Base-by-base conservation (phyloP, 2,113 vertebrate genomes). In the Psittacus erithacus region DNA sequence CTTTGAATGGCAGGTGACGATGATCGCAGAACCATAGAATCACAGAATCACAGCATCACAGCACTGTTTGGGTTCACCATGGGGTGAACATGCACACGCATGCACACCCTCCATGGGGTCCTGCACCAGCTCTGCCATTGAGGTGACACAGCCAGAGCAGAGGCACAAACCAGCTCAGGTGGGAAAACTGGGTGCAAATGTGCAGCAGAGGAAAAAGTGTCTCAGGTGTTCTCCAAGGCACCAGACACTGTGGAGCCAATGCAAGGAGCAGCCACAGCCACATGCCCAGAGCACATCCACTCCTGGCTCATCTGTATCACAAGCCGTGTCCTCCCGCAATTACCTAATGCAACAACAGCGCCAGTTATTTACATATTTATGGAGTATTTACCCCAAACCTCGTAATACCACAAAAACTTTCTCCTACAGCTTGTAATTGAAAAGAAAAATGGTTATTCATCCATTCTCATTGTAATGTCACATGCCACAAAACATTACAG, bases 281-380 rank as follows among this genome's bases (percentile, higher is more conserved):
- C 2, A 0, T 19, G 20, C 23, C 16, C 23, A 19, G 44, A 41
- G 11, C 19, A 5, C 46, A 55, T 63, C 50, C 3, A 1, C 12
- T 68, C 49, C 27, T 35, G 23, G 28, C 47, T 91, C 60, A 55
- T 84, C 73, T 86, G 73, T 20, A 49, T 39, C 79, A 47, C 39
- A 53, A 88, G 12, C 55, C 0, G 0, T 7, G 1, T 86, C 71
- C 82, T 74, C 73, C 85, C 39, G 27, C 79, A 81, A 82, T 88
- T 86, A 75, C 18, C 60, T 50, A 69, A 44, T 0, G 1, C 69
- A 88, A 62, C 53, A 63, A 17, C 38, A 86, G 50, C 64, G 27
- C 46, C 27, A 67, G 33, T 81, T 93, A 96, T 95, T 96, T 95
- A 47, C 90, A 93, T 95, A 94, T 93, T 94, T 96, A 94, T 95